Evolutionary conservation across 2,113 vertebrate genomes (phyloP).

Genomic region (Lampris incognitus): DNA sequence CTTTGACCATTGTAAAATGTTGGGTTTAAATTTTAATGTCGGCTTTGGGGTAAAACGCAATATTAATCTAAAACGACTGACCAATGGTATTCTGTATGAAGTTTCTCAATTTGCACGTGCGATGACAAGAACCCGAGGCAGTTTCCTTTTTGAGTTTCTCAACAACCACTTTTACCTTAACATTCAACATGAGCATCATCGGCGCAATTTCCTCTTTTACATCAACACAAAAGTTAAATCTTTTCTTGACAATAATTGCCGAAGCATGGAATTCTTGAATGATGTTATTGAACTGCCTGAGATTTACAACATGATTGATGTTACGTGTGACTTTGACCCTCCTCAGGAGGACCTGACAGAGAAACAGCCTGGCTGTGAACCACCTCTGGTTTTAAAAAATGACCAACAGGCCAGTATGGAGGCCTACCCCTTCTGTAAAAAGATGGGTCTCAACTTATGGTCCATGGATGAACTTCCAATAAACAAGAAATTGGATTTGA

Average conservation of each 20-base stretch:
- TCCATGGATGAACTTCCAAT: accelerated
- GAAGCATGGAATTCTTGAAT: slow-evolving; percentile 6
- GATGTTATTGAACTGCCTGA: slow-evolving; percentile 6
- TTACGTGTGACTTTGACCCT: not conserved
- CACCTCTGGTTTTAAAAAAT: no score
- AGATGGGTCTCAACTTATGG: slow-evolving; percentile 47
- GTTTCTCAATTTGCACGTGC: slow-evolving; percentile 28
- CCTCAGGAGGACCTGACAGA: not conserved
- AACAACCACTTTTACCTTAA: slow-evolving; percentile 18
- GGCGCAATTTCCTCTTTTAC: slow-evolving; percentile 24
- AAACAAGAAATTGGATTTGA: slow-evolving; percentile 32
- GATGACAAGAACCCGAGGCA: slow-evolving; percentile 1
- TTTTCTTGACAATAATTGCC: not conserved
- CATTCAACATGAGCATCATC: not conserved
- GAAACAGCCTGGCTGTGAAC: not conserved
- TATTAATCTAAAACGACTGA: slow-evolving; percentile 14
- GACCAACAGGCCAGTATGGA: not conserved
- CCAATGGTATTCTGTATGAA: slow-evolving; percentile 39
- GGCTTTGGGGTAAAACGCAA: not conserved
- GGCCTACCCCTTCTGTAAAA: slow-evolving; percentile 10
- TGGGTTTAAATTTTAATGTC: slow-evolving; percentile 38
- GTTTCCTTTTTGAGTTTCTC: slow-evolving; percentile 38
- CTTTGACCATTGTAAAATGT: slow-evolving; percentile 28
- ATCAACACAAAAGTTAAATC: slow-evolving; percentile 3
- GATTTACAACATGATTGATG: slow-evolving; percentile 8